Conservation (phyloP, 2,888 invertebrate species). For the Ommatoiulus sabulosus region DNA sequence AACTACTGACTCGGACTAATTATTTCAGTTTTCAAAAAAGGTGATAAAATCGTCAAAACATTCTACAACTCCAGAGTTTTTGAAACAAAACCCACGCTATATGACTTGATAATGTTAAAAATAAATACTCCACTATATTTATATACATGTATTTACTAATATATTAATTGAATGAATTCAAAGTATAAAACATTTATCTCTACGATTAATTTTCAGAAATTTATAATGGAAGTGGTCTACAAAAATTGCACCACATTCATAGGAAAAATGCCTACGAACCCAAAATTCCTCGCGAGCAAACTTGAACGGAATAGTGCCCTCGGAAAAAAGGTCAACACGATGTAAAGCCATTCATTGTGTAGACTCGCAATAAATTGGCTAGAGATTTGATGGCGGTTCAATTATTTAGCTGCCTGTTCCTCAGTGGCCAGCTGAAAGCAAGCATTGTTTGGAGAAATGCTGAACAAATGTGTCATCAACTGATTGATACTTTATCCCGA, state of each 20-base stretch:
- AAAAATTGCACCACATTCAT: neutral
- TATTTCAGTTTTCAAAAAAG: too few relatives aligned
- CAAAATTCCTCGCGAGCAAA: neutral
- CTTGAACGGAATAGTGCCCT: neutral
- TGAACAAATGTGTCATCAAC: slow-evolving; percentile 40
- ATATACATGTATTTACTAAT: too few relatives aligned
- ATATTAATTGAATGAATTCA: too few relatives aligned
- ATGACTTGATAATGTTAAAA: too few relatives aligned
- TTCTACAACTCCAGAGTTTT: too few relatives aligned
- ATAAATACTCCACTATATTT: too few relatives aligned
- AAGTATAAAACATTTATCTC: too few relatives aligned
- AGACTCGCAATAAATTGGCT: slow-evolving; percentile 1
- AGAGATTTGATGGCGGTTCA: slow-evolving; percentile 22
- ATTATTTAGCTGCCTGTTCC: neutral
- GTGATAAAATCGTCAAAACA: too few relatives aligned
- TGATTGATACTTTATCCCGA: slow-evolving; percentile 19
- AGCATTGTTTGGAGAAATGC: slow-evolving; percentile 27
- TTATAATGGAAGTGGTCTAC: neutral
- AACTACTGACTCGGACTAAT: too few relatives aligned
- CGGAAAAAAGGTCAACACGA: neutral
- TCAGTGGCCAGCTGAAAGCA: slow-evolving; percentile 1
- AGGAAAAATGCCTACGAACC: neutral
- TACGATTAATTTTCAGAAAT: too few relatives aligned
- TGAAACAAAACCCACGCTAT: too few relatives aligned
- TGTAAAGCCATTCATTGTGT: neutral